Conservation (phyloP, 2,797 vertebrate genomes). For the Anguilla pacifica region DNA sequence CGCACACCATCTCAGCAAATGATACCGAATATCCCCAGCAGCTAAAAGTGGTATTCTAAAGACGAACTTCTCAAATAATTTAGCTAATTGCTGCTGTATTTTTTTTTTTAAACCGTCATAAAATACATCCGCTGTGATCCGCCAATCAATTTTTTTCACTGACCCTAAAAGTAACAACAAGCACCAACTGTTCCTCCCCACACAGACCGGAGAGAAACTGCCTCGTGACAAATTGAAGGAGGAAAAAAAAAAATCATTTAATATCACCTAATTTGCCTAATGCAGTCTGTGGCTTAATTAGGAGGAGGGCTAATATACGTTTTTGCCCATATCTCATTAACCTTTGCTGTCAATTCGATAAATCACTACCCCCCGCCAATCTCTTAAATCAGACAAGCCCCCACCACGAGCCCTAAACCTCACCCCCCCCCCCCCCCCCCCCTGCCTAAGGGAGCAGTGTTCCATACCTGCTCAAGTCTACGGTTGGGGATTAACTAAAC, state of each 20-base stretch:
- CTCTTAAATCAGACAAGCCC: conserved; percentile 71
- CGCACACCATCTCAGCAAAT: conserved; percentile 16
- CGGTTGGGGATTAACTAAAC: conserved; percentile 10
- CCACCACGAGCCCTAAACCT: neutral
- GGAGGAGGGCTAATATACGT: conserved; percentile 75
- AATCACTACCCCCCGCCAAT: conserved; percentile 77
- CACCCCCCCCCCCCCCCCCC: neutral
- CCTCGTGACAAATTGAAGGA: conserved; percentile 78
- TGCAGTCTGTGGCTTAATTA: conserved; percentile 83
- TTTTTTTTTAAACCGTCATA: conserved; percentile 59
- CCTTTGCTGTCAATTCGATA: conserved; percentile 78
- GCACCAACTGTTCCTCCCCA: conserved; percentile 76
- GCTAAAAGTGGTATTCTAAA: conserved; percentile 60
- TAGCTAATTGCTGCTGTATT: conserved; percentile 78
- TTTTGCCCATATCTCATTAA: conserved; percentile 81
- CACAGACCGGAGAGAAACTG: conserved; percentile 78
- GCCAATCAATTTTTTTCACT: conserved; percentile 76
- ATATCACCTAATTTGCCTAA: conserved; percentile 86
- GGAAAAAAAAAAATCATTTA: conserved; percentile 73
- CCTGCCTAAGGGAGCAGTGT: conserved; percentile 21
- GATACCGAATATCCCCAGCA: conserved; percentile 18
- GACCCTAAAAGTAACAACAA: conserved; percentile 76
- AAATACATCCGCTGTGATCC: conserved; percentile 70
- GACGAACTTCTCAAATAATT: conserved; percentile 79
- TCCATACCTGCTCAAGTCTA: neutral